Percentiles rank a stretch among this genome's conserved stretches.
Conservation (phyloP, 2,113 vertebrate genomes). For the Ginglymostoma cirratum region DNA sequence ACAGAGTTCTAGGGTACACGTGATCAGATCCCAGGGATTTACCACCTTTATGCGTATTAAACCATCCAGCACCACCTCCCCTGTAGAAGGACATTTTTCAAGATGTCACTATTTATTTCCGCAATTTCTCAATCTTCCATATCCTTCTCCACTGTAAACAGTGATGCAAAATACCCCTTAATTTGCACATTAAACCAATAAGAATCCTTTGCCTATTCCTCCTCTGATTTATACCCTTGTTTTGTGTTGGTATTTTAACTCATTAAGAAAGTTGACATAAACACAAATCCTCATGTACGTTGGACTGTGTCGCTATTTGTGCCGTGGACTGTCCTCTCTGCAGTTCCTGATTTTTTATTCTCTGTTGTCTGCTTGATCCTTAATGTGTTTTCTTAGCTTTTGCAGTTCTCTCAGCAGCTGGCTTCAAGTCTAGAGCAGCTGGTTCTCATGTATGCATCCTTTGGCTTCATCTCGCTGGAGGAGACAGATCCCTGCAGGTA, state of each 20-base stretch:
- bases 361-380: not conserved
- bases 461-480: slow-evolving; percentile 58
- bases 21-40: too few species aligned
- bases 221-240: not conserved
- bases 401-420: slow-evolving; percentile 72
- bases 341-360: too few species aligned
- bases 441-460: slow-evolving; percentile 59
- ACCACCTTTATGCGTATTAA: too few species aligned
- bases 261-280: not conserved
- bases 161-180: not conserved
- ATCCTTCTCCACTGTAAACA: too few species aligned
- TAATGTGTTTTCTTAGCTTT: slow-evolving; percentile 51
- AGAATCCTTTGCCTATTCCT: not conserved
- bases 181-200: not conserved
- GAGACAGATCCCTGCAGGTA: slow-evolving; percentile 64
- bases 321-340: not conserved
- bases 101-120: not conserved
- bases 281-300: not conserved
- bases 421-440: slow-evolving; percentile 65
- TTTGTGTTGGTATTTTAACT: not conserved
- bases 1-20: too few species aligned
- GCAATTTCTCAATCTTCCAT: too few species aligned
- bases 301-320: not conserved
- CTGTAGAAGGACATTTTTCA: too few species aligned
- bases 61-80: too few species aligned